Conservation (phyloP, 2,888 invertebrate species). For the Drosophila eohydei region DNA sequence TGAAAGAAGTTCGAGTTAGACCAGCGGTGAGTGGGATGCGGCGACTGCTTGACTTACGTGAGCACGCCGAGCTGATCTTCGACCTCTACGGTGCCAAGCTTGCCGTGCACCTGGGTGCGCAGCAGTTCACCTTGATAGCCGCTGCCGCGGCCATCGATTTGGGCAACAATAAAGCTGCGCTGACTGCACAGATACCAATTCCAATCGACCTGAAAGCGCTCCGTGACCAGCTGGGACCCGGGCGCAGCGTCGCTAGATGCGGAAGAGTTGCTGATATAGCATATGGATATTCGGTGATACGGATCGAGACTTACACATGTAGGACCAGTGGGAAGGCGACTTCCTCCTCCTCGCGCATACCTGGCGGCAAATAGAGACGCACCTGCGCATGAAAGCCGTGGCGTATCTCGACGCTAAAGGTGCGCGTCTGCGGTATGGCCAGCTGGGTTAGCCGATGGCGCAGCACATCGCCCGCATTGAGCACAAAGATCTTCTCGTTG, state of each 20-base stretch:
- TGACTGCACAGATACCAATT: conserved; percentile 93
- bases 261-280: neutral
- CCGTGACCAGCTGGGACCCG: conserved; percentile 93
- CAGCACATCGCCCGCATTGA: conserved; percentile 90
- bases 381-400: conserved; percentile 90
- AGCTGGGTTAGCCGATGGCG: conserved; percentile 88
- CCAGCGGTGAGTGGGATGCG: neutral
- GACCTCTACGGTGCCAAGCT: conserved; percentile 90
- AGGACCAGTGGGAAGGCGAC: conserved; percentile 92
- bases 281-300: neutral
- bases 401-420: conserved; percentile 88
- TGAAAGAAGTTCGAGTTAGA: conserved; percentile 62
- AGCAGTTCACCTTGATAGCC: conserved; percentile 92
- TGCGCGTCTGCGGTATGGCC: conserved; percentile 91
- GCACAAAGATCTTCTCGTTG: conserved; percentile 87
- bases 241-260: conserved; percentile 90
- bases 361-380: conserved; percentile 92
- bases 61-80: conserved; percentile 91
- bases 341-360: conserved; percentile 93
- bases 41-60: conserved; percentile 84
- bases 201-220: conserved; percentile 92
- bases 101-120: conserved; percentile 90
- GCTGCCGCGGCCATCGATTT: conserved; percentile 95
- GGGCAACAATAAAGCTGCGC: conserved; percentile 93
- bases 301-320: conserved; percentile 89